Conservation (phyloP, 2,888 invertebrate species). For the Anthrax anthrax region DNA sequence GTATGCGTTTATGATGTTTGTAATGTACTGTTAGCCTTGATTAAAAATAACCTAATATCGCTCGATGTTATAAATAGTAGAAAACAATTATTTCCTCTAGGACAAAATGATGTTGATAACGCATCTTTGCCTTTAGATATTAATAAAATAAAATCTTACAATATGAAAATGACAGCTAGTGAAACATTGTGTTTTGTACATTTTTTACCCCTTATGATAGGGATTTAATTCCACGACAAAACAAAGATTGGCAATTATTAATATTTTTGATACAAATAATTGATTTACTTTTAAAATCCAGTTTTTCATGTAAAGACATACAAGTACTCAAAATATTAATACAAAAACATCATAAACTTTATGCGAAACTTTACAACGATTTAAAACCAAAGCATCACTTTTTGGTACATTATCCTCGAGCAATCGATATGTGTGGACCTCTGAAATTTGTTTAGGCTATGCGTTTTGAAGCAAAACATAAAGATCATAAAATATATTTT, state of each 20-base stretch:
- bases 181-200: too few species aligned
- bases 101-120: constrained; percentile 9
- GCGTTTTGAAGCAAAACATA: too few species aligned
- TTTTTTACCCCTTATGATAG: background rate
- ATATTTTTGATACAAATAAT: background rate
- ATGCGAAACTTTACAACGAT: background rate
- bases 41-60: constrained; percentile 8
- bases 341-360: background rate
- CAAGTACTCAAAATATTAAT: background rate
- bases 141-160: too few species aligned
- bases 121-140: background rate
- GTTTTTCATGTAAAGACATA: background rate
- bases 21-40: constrained; percentile 9
- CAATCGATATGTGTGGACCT: background rate
- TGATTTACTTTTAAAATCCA: background rate
- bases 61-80: constrained; percentile 9
- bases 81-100: constrained; percentile 10
- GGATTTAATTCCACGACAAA: background rate
- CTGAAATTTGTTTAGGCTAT: too few species aligned
- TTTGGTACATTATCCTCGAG: background rate
- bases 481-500: too few species aligned
- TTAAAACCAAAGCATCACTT: constrained; percentile 1
- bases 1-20: constrained; percentile 11
- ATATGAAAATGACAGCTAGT: too few species aligned
- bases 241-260: background rate